Evolutionary conservation across 2,113 vertebrate species (phyloP).

Genomic region (Brachyhypopomus gauderio): DNA sequence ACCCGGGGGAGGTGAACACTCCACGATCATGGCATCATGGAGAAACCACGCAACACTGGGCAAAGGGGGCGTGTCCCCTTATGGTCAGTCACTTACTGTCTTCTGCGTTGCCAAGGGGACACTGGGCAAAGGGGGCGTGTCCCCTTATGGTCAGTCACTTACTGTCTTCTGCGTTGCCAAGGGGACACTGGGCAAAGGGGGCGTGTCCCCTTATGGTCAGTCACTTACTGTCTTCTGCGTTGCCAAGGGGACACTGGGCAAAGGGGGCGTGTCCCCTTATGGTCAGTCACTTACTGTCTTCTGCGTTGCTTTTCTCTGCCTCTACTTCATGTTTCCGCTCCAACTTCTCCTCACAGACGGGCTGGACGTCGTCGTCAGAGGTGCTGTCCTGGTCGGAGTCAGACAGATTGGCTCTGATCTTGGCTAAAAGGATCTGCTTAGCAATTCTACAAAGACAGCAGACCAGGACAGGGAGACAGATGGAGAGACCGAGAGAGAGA

Average conservation of each 20-base stretch:
- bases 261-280: neutral
- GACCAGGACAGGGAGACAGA: neutral
- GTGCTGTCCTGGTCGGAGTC: constrained; percentile 81
- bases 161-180: constrained; percentile 74
- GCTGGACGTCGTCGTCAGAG: constrained; percentile 78
- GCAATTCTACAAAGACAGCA: constrained; percentile 87
- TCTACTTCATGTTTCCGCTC: constrained; percentile 66
- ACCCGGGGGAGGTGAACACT: neutral
- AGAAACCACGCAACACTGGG: no score
- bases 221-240: constrained; percentile 77
- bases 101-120: constrained; percentile 61
- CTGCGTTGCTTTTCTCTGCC: constrained; percentile 46
- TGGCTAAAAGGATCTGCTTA: constrained; percentile 97
- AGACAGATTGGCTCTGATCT: constrained; percentile 94
- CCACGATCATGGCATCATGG: no score
- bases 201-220: no score
- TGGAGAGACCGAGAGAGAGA: neutral
- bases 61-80: no score
- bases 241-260: neutral
- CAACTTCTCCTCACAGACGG: constrained; percentile 70
- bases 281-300: constrained; percentile 78
- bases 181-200: no score
- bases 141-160: constrained; percentile 59
- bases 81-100: constrained; percentile 76
- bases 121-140: neutral